Percentiles rank a stretch among this genome's conserved stretches.
Evolutionary conservation across 2,113 vertebrate species (phyloP).

Genomic region (Melanotaenia duboulayi): DNA sequence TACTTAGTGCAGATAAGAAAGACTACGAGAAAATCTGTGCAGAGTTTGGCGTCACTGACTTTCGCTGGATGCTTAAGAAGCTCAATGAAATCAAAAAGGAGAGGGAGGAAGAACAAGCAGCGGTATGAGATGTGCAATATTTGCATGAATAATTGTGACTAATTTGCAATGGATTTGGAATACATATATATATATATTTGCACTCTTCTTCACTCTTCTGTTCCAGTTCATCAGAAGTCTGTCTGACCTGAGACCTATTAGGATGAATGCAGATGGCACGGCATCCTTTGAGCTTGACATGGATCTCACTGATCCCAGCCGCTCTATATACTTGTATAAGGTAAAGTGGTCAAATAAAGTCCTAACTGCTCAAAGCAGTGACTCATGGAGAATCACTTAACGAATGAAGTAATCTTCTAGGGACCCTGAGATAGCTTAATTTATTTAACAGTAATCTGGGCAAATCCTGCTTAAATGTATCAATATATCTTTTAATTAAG

Average conservation of each 20-base stretch:
- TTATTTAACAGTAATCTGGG: constrained; percentile 1
- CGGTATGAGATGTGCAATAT: constrained; percentile 72
- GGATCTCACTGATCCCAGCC: constrained; percentile 83
- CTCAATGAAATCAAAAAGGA: constrained; percentile 86
- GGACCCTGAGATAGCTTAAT: background rate
- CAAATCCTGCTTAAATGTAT: background rate
- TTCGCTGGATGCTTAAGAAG: constrained; percentile 88
- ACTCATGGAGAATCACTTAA: background rate
- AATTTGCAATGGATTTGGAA: background rate
- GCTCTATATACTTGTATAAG: constrained; percentile 88
- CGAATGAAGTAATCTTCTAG: background rate
- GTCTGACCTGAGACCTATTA: constrained; percentile 80
- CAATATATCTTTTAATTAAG: background rate
- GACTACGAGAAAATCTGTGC: constrained; percentile 89
- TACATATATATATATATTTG: background rate
- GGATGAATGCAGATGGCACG: constrained; percentile 76
- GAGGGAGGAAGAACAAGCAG: constrained; percentile 79
- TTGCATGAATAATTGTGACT: background rate
- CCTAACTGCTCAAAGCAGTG: background rate
- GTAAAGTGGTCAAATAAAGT: constrained; percentile 68
- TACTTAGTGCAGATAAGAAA: constrained; percentile 86
- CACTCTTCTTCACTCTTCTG: background rate
- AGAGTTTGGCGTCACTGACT: constrained; percentile 87
- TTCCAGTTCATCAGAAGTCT: constrained; percentile 83
- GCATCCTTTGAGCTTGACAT: constrained; percentile 87